Evolutionary conservation across 2,797 vertebrate genomes (phyloP).

Genomic region (Holocentrus rufus): DNA sequence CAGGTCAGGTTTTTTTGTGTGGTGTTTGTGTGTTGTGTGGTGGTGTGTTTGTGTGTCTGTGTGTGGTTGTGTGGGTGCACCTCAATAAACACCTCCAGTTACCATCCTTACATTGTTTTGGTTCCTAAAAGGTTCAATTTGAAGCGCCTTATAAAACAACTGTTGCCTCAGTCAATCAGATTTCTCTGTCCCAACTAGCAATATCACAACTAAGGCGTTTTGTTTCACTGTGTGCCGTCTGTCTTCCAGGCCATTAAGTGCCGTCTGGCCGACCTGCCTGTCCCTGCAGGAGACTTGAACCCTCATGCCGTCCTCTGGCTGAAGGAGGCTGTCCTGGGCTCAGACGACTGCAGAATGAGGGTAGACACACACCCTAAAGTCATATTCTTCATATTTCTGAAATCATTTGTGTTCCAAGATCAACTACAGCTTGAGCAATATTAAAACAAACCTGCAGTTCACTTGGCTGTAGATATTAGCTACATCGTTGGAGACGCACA

Average conservation of each 20-base stretch:
- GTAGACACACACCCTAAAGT: constrained; percentile 69
- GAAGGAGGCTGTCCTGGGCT: constrained; percentile 83
- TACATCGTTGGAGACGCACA: too few relatives aligned
- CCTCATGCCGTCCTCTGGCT: constrained; percentile 88
- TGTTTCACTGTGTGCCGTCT: neutral
- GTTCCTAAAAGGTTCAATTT: too few relatives aligned
- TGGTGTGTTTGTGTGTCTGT: neutral
- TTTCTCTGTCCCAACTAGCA: too few relatives aligned
- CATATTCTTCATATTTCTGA: too few relatives aligned
- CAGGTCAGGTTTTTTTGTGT: constrained; percentile 82
- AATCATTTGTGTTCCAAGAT: too few relatives aligned
- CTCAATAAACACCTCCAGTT: neutral
- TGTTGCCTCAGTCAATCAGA: too few relatives aligned
- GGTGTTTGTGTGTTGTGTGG: neutral
- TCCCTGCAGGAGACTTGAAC: constrained; percentile 87
- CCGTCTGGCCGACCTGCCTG: constrained; percentile 85
- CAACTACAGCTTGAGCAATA: too few relatives aligned
- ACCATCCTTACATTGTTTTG: too few relatives aligned
- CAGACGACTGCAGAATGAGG: constrained; percentile 89
- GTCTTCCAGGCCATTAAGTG: constrained; percentile 87
- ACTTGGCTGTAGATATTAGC: too few relatives aligned
- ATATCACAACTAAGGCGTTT: neutral
- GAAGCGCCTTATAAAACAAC: too few relatives aligned
- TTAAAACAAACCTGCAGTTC: too few relatives aligned
- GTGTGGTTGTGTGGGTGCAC: too few relatives aligned